phyloP scores from a whole-genome alignment of 1,140 invertebrate genomes.

The Aphelenchoides besseyi region DNA sequence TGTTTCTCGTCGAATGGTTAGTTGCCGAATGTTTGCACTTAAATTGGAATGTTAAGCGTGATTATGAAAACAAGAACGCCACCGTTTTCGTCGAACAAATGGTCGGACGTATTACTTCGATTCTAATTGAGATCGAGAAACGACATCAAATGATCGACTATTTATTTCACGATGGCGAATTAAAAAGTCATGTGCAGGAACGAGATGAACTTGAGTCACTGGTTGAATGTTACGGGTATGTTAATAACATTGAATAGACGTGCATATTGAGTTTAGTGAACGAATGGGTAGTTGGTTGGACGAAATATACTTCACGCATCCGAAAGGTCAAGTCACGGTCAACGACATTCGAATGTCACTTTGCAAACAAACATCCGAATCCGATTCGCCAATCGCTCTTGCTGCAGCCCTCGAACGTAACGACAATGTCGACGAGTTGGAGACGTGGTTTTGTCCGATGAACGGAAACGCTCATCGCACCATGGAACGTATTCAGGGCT shows the following conservation, averaged over 20 bases:
- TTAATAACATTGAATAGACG: not conserved
- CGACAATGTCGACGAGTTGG: not conserved
- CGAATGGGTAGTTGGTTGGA: not conserved
- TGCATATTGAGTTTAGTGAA: not conserved
- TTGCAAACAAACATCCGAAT: not conserved
- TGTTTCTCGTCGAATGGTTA: not conserved
- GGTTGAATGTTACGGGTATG: not conserved
- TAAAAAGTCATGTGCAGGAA: not conserved
- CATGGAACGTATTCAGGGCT: conserved; percentile 35
- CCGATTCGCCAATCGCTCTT: not conserved
- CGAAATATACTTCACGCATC: not conserved
- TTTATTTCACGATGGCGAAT: not conserved
- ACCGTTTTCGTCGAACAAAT: not conserved
- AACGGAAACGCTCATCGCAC: conserved; percentile 22
- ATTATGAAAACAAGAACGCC: not conserved
- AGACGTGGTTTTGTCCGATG: not conserved
- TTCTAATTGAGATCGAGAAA: not conserved
- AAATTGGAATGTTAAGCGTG: not conserved
- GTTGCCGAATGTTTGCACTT: no score
- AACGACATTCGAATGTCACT: not conserved
- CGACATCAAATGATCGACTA: not conserved
- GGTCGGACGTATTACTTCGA: not conserved
- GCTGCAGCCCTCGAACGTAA: not conserved
- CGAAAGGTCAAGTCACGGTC: not conserved
- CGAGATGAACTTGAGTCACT: not conserved